phyloP scores from a whole-genome alignment of 2,113 vertebrate species.

The Aspidoscelis tigris region DNA sequence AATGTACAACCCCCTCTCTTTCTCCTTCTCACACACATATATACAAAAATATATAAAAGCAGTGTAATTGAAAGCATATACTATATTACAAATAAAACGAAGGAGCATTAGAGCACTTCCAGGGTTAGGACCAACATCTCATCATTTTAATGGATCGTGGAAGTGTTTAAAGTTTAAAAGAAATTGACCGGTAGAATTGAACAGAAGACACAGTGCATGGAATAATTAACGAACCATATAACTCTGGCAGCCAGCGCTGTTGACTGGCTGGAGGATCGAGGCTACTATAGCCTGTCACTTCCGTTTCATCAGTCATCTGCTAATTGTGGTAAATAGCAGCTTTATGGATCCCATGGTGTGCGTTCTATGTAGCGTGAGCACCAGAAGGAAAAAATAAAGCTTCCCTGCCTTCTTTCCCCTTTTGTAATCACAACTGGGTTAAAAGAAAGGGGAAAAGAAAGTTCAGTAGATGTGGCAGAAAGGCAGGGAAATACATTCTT shows the following conservation, averaged over 20 bases:
- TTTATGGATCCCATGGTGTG: constrained; percentile 6
- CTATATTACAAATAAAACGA: too few relatives aligned
- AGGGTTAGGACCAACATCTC: background rate
- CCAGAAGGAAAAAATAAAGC: background rate
- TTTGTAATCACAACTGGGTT: background rate
- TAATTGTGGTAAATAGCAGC: constrained; percentile 40
- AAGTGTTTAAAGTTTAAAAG: constrained; percentile 1
- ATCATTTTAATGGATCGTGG: background rate
- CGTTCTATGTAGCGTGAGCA: background rate
- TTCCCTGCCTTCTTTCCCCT: background rate
- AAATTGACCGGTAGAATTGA: background rate
- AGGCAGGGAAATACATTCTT: background rate
- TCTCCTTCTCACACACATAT: too few relatives aligned
- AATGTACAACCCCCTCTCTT: too few relatives aligned
- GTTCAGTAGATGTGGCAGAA: background rate
- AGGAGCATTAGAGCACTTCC: background rate
- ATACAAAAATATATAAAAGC: too few relatives aligned
- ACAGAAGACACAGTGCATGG: background rate
- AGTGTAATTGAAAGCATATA: too few relatives aligned
- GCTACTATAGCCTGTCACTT: background rate
- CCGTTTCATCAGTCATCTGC: constrained; percentile 8
- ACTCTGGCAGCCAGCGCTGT: background rate
- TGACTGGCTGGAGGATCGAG: background rate
- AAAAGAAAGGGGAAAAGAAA: background rate
- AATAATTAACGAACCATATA: constrained; percentile 20